Evolutionary conservation across 1,140 invertebrate genomes (phyloP), one percentile per base, ranked within the genome.

Genomic region (Drosophila nebulosa): DNA sequence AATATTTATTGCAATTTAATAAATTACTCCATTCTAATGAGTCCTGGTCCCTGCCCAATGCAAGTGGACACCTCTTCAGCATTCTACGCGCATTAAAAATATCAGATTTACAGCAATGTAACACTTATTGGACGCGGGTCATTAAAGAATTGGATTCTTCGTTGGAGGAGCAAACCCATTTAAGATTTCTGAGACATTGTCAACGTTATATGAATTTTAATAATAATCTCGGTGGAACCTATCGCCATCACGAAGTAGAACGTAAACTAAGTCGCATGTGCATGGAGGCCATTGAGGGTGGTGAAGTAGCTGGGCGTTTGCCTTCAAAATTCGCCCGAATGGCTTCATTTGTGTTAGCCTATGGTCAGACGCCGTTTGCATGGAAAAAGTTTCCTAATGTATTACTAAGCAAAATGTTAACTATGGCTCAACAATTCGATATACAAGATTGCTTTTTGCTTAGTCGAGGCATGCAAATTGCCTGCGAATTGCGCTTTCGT

Each of bases 151-250:
- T 93, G 24, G 61, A 91, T 3, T 65, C 59, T 4, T 53, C 61
- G 6, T 10, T 30, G 0, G 63, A 78, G 16, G 64, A 81, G 16
- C 70, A 85, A 26, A 61, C 67, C n/a, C 61, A 89, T n/a, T 60
- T 91, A 56, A 64, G 86, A 14, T 81, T 93, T 18, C 64, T 91
- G 68, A 65, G 89, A 2, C 88, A 91, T 26, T 92, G 91, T 56
- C 91, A 92, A 60, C 92, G 91, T 21, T 94, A 94, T 67, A 92
- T 93, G 83, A 91, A 92, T 81, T 94, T 93, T 63, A 92, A 92
- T 65, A 92, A 91, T 7, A 92, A 93, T 64, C 70, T 93, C 4
- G 89, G 91, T 10, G 92, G 92, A 9, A 92, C 91, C 3, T 92
- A 93, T 73, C 80, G 92, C 0, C 90, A 92, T 68, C 52, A 70